Conservation (phyloP, 2,113 vertebrate genomes). For the Myrmecophaga tridactyla region DNA sequence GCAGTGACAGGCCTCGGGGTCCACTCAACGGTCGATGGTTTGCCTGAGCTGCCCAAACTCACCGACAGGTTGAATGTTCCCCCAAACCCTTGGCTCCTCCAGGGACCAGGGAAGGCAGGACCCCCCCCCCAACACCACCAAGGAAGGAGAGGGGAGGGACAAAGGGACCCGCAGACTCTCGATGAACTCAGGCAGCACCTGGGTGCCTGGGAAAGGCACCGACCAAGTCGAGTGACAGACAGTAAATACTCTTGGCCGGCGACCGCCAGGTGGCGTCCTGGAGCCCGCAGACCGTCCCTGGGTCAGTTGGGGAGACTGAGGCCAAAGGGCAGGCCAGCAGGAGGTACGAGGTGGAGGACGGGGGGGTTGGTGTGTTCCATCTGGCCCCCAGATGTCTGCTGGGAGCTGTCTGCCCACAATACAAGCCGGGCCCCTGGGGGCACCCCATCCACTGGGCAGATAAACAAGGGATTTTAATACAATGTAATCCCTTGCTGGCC, state of each 20-base stretch:
- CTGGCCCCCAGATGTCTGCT: constrained; percentile 17
- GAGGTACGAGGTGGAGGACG: not conserved
- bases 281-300: too few relatives aligned
- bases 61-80: constrained; percentile 85
- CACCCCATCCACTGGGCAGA: not conserved
- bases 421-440: not conserved
- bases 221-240: not conserved
- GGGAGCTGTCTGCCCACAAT: not conserved
- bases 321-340: not conserved
- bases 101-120: not conserved
- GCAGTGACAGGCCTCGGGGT: constrained; percentile 75
- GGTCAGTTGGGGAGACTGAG: not conserved
- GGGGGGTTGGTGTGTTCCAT: not conserved
- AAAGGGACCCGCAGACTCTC: not conserved
- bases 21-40: constrained; percentile 85
- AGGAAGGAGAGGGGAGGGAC: not conserved
- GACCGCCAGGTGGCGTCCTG: too few relatives aligned
- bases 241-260: not conserved
- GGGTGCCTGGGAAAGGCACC: not conserved
- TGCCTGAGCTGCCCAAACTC: constrained; percentile 80
- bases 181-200: not conserved
- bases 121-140: too few relatives aligned
- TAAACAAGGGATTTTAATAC: constrained; percentile 38
- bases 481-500: constrained; percentile 20
- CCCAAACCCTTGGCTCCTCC: constrained; percentile 73